These are phyloP conservation scores for Pecten maximus DNA, from an alignment of 2,888 invertebrate species.

Conservation along the genomic window DNA sequence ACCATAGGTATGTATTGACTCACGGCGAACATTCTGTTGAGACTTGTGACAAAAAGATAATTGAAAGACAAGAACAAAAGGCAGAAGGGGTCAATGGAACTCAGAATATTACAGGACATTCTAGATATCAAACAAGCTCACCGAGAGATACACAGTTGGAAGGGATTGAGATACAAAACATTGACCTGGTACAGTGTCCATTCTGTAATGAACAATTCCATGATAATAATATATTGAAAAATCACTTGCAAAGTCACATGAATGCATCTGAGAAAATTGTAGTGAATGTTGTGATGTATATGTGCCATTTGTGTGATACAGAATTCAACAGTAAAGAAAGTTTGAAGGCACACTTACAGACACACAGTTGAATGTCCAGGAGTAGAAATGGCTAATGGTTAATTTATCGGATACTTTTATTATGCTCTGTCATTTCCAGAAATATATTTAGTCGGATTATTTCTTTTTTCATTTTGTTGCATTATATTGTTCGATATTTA, in stretches of 20 bases:
- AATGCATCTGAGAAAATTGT: not conserved
- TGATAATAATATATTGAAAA: not conserved
- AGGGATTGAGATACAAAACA: not conserved
- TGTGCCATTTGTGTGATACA: not conserved
- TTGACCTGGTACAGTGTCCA: not conserved
- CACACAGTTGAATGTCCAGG: too few relatives aligned
- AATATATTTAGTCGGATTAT: too few relatives aligned
- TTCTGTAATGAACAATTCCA: slow-evolving; percentile 14
- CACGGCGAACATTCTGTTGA: not conserved
- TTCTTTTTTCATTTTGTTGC: too few relatives aligned
- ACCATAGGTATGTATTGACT: not conserved
- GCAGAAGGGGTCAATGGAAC: not conserved
- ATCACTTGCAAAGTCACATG: not conserved
- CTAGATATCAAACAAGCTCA: not conserved
- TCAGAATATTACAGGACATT: not conserved
- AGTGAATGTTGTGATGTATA: not conserved
- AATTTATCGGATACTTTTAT: too few relatives aligned
- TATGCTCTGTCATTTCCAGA: too few relatives aligned
- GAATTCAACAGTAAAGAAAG: not conserved
- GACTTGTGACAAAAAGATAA: not conserved
- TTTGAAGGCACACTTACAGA: not conserved
- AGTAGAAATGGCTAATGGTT: too few relatives aligned
- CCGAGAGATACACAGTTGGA: not conserved
- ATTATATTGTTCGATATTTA: too few relatives aligned
- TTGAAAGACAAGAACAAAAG: not conserved